These are phyloP conservation scores for Hypena proboscidalis DNA, from an alignment of 2,888 invertebrate genomes.

Conservation along the genomic window DNA sequence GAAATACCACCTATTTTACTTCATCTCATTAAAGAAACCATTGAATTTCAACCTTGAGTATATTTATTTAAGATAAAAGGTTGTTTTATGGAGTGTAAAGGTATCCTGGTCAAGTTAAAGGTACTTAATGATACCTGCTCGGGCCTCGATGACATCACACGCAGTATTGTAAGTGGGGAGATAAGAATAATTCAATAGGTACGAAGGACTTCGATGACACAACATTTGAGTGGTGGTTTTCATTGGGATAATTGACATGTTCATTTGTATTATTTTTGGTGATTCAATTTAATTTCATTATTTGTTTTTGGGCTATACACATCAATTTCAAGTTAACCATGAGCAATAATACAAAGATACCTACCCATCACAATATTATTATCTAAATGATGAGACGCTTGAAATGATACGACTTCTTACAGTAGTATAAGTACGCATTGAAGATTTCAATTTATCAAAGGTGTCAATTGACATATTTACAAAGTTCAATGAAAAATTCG, in stretches of 20 bases:
- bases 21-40: background rate
- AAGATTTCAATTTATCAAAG: no score
- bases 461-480: no score
- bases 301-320: no score
- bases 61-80: background rate
- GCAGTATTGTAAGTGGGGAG: slow-evolving; percentile 66
- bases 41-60: slow-evolving; percentile 31
- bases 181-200: slow-evolving; percentile 67
- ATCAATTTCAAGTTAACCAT: no score
- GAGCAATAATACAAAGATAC: no score
- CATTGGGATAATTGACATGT: slow-evolving; percentile 43
- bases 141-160: slow-evolving; percentile 67
- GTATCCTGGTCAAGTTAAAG: slow-evolving; percentile 49
- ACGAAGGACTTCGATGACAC: slow-evolving; percentile 60
- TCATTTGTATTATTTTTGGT: slow-evolving; percentile 15
- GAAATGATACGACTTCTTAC: no score
- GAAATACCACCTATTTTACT: slow-evolving; percentile 36
- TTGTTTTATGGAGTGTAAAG: slow-evolving; percentile 4
- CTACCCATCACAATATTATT: no score
- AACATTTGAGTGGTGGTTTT: slow-evolving; percentile 51
- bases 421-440: no score
- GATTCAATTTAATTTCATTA: no score
- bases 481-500: no score
- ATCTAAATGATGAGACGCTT: no score
- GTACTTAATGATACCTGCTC: slow-evolving; percentile 72